A percentile compares a stretch with the other conserved stretches of the same genome.
Evolutionary conservation across 2,113 vertebrate species (phyloP).

Genomic region (Cnemophilus loriae): DNA sequence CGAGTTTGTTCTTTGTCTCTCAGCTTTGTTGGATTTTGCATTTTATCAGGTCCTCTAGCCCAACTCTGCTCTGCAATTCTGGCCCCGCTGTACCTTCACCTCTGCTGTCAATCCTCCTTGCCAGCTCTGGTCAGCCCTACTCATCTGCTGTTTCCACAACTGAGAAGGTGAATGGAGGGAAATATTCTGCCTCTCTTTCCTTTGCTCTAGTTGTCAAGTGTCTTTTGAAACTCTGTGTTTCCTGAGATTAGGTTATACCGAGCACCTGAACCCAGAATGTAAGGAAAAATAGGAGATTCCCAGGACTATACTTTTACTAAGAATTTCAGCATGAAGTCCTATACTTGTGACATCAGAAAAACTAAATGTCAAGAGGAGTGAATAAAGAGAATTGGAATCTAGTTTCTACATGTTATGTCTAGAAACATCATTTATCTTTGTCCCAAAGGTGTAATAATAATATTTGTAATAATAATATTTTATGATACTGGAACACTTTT

Average conservation of each 20-base stretch:
- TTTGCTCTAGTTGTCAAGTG: not conserved
- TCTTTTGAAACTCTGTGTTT: not conserved
- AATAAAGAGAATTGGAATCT: not conserved
- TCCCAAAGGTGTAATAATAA: not conserved
- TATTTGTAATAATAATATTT: not conserved
- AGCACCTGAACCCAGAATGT: not conserved
- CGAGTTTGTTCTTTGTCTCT: not conserved
- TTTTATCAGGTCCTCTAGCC: fast-evolving
- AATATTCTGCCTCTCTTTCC: not conserved
- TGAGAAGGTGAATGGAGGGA: not conserved
- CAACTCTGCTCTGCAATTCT: not conserved
- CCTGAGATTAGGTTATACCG: not conserved
- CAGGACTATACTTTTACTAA: not conserved
- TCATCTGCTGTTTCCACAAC: not conserved
- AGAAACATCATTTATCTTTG: not conserved
- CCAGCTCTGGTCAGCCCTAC: not conserved
- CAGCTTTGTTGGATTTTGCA: not conserved
- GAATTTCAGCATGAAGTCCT: not conserved
- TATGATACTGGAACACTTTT: not conserved
- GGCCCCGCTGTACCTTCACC: not conserved
- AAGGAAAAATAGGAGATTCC: not conserved
- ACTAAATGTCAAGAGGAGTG: not conserved
- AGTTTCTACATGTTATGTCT: not conserved
- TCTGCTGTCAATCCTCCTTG: not conserved
- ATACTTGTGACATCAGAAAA: not conserved